Evolutionary conservation across 2,888 invertebrate genomes (phyloP), one percentile per base, ranked within the genome.

Genomic region (Phortica okadai): DNA sequence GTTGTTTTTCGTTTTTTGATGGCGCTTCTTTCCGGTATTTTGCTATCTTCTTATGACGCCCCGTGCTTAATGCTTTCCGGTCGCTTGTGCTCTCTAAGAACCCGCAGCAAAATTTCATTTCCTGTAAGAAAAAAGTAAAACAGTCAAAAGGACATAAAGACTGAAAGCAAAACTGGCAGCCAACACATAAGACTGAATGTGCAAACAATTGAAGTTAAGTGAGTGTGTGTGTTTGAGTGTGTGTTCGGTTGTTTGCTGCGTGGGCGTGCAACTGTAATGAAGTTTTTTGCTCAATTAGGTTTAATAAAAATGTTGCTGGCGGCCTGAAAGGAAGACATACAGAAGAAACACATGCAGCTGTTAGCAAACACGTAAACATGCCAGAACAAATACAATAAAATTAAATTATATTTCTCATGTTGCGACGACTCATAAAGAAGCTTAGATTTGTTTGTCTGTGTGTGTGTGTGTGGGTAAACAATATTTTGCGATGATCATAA

Each of bases 231-330:
- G 59, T 59, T 0, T 6, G 59, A 0, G 2, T n/a, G 62, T 62
- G 33, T 56, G 56, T 25, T 62, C 10, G 16, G 62, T 25, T 62
- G 56, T 56, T 56, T n/a, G 56, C n/a, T 56, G 14, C 16, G 56
- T 56, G n/a, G 7, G 14, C n/a, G 7, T 25, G 14, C 67, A 56
- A 74, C 3, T 80, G 78, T 85, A 85, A 85, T 87, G 88, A 85
- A 88, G 85, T 85, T 88, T 88, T 84, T 79, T 86, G 85, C 88
- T 87, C 88, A 86, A 87, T 86, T 88, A 88, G 87, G 81, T 86
- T 86, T 88, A 85, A 87, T 88, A 83, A 81, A 83, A 85, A 85
- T 87, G 81, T 79, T 81, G 85, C 85, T 81, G 67, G 56, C 42
- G 80, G 85, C 87, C 73, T 54, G 73, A 58, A 33, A 59, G n/a